A percentile compares a stretch with the other conserved stretches of the same genome.
Evolutionary conservation across 1,140 invertebrate species (phyloP).

Genomic region (Sweltsa coloradensis): DNA sequence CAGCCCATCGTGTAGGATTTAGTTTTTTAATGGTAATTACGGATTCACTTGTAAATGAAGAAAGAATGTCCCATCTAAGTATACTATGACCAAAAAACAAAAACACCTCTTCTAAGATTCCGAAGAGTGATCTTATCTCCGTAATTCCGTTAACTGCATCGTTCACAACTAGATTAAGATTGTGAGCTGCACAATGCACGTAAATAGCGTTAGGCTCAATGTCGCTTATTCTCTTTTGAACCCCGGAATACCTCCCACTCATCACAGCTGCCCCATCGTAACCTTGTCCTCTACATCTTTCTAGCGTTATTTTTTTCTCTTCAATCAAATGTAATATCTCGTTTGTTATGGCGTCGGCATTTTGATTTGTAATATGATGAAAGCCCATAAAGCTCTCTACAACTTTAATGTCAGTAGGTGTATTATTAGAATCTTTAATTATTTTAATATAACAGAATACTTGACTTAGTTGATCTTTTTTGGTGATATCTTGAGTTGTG

Average conservation of each 20-base stretch:
- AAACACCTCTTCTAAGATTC: slow-evolving; percentile 17
- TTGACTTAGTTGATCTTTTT: slow-evolving; percentile 16
- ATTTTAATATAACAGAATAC: slow-evolving; percentile 13
- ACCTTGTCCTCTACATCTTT: slow-evolving; percentile 18
- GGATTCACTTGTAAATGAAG: too few species aligned
- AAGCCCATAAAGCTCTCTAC: slow-evolving; percentile 18
- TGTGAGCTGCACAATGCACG: slow-evolving; percentile 18
- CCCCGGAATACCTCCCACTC: slow-evolving; percentile 14
- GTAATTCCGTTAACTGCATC: slow-evolving; percentile 19
- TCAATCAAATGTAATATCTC: slow-evolving; percentile 19
- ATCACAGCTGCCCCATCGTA: slow-evolving; percentile 18
- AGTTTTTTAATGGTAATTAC: too few species aligned
- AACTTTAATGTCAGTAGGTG: slow-evolving; percentile 13
- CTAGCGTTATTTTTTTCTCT: slow-evolving; percentile 18
- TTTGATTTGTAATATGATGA: slow-evolving; percentile 17
- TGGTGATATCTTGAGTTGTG: slow-evolving; percentile 10
- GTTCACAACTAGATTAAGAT: slow-evolving; percentile 20
- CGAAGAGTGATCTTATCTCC: slow-evolving; percentile 17
- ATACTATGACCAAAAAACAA: slow-evolving; percentile 22
- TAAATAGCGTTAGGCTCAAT: slow-evolving; percentile 17
- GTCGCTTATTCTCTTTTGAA: slow-evolving; percentile 17
- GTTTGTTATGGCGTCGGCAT: slow-evolving; percentile 15
- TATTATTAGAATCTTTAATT: slow-evolving; percentile 12
- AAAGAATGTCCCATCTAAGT: slow-evolving; percentile 18
- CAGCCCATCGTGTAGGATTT: too few species aligned